Evolutionary conservation across 2,113 vertebrate species (phyloP).

Genomic region (Anoplopoma fimbria): DNA sequence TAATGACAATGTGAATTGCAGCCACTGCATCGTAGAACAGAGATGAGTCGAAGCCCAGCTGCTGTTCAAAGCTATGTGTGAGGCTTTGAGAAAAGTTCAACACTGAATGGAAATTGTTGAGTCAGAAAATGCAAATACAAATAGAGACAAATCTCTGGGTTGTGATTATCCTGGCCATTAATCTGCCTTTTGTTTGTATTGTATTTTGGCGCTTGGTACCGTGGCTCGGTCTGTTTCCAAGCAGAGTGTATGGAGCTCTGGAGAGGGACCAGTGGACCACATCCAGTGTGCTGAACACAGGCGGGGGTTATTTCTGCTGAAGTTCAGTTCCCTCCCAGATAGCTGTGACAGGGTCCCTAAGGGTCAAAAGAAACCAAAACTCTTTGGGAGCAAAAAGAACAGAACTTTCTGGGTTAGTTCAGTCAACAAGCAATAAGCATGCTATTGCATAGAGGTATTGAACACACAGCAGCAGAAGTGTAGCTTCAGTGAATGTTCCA

Average conservation of each 20-base stretch:
- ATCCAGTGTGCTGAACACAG: slow-evolving; percentile 53
- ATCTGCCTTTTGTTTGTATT: slow-evolving; percentile 76
- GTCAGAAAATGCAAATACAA: slow-evolving; percentile 61
- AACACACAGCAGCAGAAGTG: slow-evolving; percentile 20
- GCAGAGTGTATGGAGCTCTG: slow-evolving; percentile 50
- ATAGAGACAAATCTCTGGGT: slow-evolving; percentile 60
- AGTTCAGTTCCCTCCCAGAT: slow-evolving; percentile 52
- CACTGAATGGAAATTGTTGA: slow-evolving; percentile 49
- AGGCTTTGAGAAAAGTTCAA: slow-evolving; percentile 49
- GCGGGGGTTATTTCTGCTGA: slow-evolving; percentile 37
- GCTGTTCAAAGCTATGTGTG: slow-evolving; percentile 25
- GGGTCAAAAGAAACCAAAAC: slow-evolving; percentile 57
- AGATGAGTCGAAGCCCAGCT: slow-evolving; percentile 12
- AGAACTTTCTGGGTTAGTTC: slow-evolving; percentile 33
- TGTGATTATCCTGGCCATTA: slow-evolving; percentile 66
- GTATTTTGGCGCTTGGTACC: slow-evolving; percentile 46
- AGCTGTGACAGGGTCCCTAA: slow-evolving; percentile 46
- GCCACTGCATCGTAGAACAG: slow-evolving; percentile 17
- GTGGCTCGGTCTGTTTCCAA: slow-evolving; percentile 31
- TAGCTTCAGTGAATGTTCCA: slow-evolving; percentile 40
- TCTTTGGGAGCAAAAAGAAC: slow-evolving; percentile 28
- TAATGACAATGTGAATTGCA: slow-evolving; percentile 28
- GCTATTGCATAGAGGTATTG: slow-evolving; percentile 25
- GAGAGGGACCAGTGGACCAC: slow-evolving; percentile 56
- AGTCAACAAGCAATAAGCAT: slow-evolving; percentile 41